phyloP scores from a whole-genome alignment of 2,113 vertebrate genomes.

The Antechinus stuartii region DNA sequence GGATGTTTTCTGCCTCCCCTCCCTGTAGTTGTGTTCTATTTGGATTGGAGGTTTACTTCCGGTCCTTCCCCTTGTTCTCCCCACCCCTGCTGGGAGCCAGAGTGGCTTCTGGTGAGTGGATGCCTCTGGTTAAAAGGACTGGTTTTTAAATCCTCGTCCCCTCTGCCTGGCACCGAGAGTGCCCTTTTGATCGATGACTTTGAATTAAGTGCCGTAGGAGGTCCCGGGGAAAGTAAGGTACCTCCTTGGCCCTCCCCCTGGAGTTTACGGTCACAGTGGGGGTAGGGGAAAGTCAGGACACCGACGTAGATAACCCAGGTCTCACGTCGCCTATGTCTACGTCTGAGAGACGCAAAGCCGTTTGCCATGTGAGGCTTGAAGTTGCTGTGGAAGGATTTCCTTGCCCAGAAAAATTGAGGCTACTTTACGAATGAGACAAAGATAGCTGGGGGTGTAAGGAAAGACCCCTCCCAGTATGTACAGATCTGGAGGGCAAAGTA shows the following conservation, averaged over 20 bases:
- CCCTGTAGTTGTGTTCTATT: too few relatives aligned
- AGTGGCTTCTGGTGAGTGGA: too few relatives aligned
- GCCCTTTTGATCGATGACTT: neutral
- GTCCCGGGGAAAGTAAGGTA: neutral
- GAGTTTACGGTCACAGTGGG: neutral
- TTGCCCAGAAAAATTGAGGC: neutral
- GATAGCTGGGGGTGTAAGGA: neutral
- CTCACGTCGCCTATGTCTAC: neutral
- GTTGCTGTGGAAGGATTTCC: neutral
- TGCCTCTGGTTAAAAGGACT: too few relatives aligned
- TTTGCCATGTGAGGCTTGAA: too few relatives aligned
- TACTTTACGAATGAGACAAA: neutral
- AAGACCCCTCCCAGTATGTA: neutral
- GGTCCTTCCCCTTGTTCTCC: too few relatives aligned
- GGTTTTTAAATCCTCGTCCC: too few relatives aligned
- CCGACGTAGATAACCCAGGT: neutral
- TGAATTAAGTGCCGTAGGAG: too few relatives aligned
- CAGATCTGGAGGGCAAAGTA: neutral
- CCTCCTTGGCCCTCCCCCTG: neutral
- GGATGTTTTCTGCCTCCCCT: too few relatives aligned
- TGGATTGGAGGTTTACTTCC: too few relatives aligned
- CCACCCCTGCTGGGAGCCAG: too few relatives aligned
- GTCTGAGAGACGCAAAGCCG: too few relatives aligned
- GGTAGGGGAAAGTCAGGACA: neutral
- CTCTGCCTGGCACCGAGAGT: too few relatives aligned